phyloP scores from a whole-genome alignment of 2,113 vertebrate genomes.

The Brachyhypopomus occidentalis region DNA sequence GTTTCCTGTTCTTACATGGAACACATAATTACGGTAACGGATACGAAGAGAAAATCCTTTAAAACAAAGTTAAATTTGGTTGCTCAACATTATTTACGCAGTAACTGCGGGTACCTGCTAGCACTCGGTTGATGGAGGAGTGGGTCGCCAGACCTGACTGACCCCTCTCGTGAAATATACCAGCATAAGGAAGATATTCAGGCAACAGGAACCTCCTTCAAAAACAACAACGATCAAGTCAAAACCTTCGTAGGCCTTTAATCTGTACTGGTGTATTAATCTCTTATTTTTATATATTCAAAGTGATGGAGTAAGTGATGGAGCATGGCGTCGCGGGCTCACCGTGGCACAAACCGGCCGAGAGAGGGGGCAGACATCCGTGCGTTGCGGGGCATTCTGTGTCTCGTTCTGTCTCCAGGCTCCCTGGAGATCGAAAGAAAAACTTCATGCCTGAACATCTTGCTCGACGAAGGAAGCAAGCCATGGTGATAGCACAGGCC shows the following conservation, averaged over 20 bases:
- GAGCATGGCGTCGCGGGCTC: constrained; percentile 48
- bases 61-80: not conserved
- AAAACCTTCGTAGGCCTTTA: not conserved
- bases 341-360: constrained; percentile 96
- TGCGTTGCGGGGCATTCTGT: constrained; percentile 92
- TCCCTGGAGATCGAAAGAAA: constrained; percentile 74
- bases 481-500: too few relatives aligned
- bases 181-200: constrained; percentile 97
- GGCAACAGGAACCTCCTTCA: constrained; percentile 93
- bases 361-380: constrained; percentile 95
- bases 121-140: constrained; percentile 95
- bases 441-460: not conserved
- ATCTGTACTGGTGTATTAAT: too few relatives aligned
- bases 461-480: not conserved
- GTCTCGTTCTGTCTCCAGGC: constrained; percentile 88
- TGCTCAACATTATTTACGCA: not conserved
- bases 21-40: not conserved
- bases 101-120: constrained; percentile 81
- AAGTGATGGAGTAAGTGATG: not conserved
- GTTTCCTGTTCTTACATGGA: not conserved
- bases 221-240: constrained; percentile 53
- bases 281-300: too few relatives aligned
- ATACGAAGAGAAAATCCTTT: not conserved
- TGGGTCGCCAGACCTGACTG: constrained; percentile 97
- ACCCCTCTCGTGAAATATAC: constrained; percentile 97